These are phyloP conservation scores for Dolichotis patagonum DNA, from an alignment of 2,113 vertebrate genomes.

Conservation along the genomic window DNA sequence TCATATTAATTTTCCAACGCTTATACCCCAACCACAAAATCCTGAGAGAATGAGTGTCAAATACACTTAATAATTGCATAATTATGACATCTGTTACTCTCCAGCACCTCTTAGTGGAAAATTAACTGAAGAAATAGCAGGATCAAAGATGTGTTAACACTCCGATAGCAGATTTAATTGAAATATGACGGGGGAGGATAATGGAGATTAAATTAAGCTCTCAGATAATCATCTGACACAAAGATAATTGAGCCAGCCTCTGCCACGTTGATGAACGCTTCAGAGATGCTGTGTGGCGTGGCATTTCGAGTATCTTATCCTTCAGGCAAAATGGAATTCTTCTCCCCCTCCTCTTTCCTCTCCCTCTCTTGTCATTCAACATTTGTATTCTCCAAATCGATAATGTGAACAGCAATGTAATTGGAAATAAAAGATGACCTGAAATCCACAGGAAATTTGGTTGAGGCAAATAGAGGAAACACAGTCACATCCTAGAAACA, in stretches of 20 bases:
- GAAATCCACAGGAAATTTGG: constrained; percentile 61
- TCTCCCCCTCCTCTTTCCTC: background rate
- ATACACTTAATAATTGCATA: constrained; percentile 94
- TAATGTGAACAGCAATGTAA: constrained; percentile 73
- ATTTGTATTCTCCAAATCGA: constrained; percentile 75
- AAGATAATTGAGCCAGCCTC: constrained; percentile 95
- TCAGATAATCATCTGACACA: constrained; percentile 94
- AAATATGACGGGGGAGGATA: constrained; percentile 93
- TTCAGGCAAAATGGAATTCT: constrained; percentile 75
- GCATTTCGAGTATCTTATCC: constrained; percentile 47
- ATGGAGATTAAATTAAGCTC: constrained; percentile 96
- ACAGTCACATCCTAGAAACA: background rate
- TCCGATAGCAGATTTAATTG: constrained; percentile 93
- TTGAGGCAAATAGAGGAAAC: background rate
- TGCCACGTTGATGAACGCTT: constrained; percentile 86
- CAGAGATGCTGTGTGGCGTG: constrained; percentile 68
- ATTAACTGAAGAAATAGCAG: constrained; percentile 92
- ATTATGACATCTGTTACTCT: constrained; percentile 96
- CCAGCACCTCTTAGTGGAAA: constrained; percentile 91
- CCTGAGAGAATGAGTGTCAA: constrained; percentile 88
- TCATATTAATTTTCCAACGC: constrained; percentile 88
- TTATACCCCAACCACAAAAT: constrained; percentile 72
- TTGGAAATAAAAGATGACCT: constrained; percentile 85
- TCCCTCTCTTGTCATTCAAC: constrained; percentile 70
- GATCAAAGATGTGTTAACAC: constrained; percentile 93